A percentile compares a stretch with the other conserved stretches of the same genome.
Conservation (phyloP, 2,113 vertebrate genomes). For the Labrus mixtus region DNA sequence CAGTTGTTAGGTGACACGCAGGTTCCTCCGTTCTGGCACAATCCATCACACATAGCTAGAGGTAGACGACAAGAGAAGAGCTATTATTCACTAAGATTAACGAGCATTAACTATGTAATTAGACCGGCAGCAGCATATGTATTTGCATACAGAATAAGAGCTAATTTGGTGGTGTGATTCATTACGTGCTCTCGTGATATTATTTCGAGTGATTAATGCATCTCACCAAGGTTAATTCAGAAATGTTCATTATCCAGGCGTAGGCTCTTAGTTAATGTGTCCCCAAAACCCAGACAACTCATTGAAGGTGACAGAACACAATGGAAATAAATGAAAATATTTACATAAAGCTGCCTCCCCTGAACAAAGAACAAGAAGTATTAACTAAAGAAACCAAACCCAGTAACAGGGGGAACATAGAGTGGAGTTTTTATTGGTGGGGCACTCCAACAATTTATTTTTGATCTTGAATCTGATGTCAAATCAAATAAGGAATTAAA, state of each 20-base stretch:
- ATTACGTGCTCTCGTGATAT: constrained; percentile 67
- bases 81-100: constrained; percentile 76
- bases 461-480: background rate
- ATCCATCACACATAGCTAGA: constrained; percentile 94
- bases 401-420: background rate
- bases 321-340: constrained; percentile 41
- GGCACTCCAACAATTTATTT: background rate
- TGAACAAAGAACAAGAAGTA: constrained; percentile 8
- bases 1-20: constrained; percentile 95
- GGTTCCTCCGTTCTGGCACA: constrained; percentile 95
- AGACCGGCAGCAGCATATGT: constrained; percentile 71
- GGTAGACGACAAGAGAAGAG: constrained; percentile 64
- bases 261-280: constrained; percentile 61
- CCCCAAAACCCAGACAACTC: constrained; percentile 59
- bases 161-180: constrained; percentile 78
- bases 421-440: background rate
- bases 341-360: constrained; percentile 3
- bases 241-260: constrained; percentile 66
- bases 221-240: constrained; percentile 67
- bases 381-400: constrained; percentile 5
- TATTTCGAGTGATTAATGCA: constrained; percentile 70
- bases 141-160: constrained; percentile 77
- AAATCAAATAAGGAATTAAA: too few relatives aligned
- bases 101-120: constrained; percentile 76
- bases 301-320: constrained; percentile 54